A percentile compares a stretch with the other conserved stretches of the same genome.
These are phyloP conservation scores for Caenorhabditis sinica DNA, from an alignment of 2,888 invertebrate species.

Conservation along the genomic window DNA sequence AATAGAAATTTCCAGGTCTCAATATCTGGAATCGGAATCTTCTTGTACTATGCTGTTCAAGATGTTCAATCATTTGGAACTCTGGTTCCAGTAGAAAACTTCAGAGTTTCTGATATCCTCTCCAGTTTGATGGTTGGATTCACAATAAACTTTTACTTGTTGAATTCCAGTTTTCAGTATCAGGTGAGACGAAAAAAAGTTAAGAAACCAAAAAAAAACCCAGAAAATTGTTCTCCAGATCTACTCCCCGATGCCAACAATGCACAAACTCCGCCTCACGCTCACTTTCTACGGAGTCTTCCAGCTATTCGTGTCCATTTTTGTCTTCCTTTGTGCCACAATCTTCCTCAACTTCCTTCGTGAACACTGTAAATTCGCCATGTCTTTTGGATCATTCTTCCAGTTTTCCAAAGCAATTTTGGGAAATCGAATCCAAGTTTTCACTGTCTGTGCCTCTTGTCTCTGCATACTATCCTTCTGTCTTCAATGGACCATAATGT, in stretches of 20 bases:
- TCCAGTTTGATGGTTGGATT: conserved; percentile 67
- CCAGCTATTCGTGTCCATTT: conserved; percentile 67
- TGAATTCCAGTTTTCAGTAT: conserved; percentile 70
- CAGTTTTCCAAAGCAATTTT: conserved; percentile 65
- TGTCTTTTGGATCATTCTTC: conserved; percentile 67
- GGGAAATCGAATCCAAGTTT: conserved; percentile 56
- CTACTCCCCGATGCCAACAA: conserved; percentile 72
- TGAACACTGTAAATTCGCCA: conserved; percentile 65
- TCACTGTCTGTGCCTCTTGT: conserved; percentile 56
- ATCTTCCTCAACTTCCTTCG: conserved; percentile 71
- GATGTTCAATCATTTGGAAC: conserved; percentile 69
- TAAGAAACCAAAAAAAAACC: no score
- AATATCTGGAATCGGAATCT: conserved; percentile 68
- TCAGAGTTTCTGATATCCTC: conserved; percentile 50
- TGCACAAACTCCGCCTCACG: conserved; percentile 74
- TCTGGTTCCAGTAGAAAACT: conserved; percentile 57
- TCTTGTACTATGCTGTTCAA: conserved; percentile 73
- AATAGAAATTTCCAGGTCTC: conserved; percentile 50
- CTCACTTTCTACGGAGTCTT: conserved; percentile 73
- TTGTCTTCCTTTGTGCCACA: conserved; percentile 70
- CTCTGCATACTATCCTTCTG: conserved; percentile 56
- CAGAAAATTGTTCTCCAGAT: no score
- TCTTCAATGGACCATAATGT: conserved; percentile 66
- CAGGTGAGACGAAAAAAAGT: conserved; percentile 57
- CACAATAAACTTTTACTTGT: conserved; percentile 65